Evolutionary conservation across 2,888 invertebrate species (phyloP), one percentile per base, ranked within the genome.

Genomic region (Plagiodera versicolora): DNA sequence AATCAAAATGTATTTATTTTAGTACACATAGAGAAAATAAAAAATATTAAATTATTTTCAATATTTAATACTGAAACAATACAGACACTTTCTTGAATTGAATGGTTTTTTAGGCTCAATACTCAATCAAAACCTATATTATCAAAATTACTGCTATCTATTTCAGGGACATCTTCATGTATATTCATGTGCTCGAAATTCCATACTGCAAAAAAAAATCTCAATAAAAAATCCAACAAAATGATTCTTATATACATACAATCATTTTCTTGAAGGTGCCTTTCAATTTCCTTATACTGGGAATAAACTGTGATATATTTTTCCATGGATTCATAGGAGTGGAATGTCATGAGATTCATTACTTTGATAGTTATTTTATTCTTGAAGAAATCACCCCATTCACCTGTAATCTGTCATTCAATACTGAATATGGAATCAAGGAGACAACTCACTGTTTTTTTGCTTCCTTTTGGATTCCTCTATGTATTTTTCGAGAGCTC

Each of bases 271-370:
- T 66, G 56, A 11, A 75, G 62, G 14, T 56, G 56, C 54, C 68
- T 67, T 51, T 74, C 67, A 44, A 74, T 68, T 65, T 71, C 71
- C 63, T 74, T 75, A 56, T 70, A 76, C 61, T 73, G 71, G 1
- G 73, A 69, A 64, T 69, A 70, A 19, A 69, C 72, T 30, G 67
- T 66, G 20, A 73, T 65, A 65, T 71, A 72, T 68, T 74, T 75
- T 55, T 72, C 72, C 10, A 70, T 70, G 10, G 71, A 56, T 58
- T 75, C 74, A 49, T 67, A 71, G 45, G 68, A 70, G 64, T 72
- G 72, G 60, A 71, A 72, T 39, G 66, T 70, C 57, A 75, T 68
- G 45, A 73, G 65, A 48, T 64, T 64, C 44, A 72, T 45, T 10
- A 71, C 59, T 64, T 69, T 70, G 20, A 63, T 58, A 0, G 63